Evolutionary conservation across 2,797 vertebrate genomes (phyloP).

Genomic region (Hirundo rustica): DNA sequence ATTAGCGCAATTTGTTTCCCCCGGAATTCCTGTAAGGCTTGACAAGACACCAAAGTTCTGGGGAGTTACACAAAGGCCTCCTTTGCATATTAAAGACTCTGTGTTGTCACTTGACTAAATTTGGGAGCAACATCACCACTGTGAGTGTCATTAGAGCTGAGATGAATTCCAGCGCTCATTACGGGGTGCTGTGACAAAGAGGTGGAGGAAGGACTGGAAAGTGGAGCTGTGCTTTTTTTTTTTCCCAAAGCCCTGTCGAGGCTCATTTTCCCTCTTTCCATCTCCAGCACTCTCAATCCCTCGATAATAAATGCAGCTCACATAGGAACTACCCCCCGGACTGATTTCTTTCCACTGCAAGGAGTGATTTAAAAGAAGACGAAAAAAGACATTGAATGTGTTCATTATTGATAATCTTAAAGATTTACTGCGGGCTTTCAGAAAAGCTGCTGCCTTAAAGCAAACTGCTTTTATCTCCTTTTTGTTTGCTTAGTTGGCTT

Average conservation of each 20-base stretch:
- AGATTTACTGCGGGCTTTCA: slow-evolving; percentile 58
- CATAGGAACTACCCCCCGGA: slow-evolving; percentile 51
- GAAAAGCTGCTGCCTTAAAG: slow-evolving; percentile 63
- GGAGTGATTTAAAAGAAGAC: slow-evolving; percentile 56
- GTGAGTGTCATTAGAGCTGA: slow-evolving; percentile 35
- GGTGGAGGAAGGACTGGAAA: neutral
- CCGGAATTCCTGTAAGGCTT: neutral
- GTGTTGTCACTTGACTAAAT: slow-evolving; percentile 52
- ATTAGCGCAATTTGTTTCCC: slow-evolving; percentile 39
- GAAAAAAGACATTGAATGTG: slow-evolving; percentile 49
- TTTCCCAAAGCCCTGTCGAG: neutral
- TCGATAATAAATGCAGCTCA: slow-evolving; percentile 59
- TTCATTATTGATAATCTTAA: slow-evolving; percentile 68
- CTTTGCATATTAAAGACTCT: slow-evolving; percentile 59
- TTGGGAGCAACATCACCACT: slow-evolving; percentile 37
- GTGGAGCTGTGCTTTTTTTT: neutral
- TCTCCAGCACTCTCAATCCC: slow-evolving; percentile 37
- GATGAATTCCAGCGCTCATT: slow-evolving; percentile 38
- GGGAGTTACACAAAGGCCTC: slow-evolving; percentile 35
- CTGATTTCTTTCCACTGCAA: slow-evolving; percentile 44
- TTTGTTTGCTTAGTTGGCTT: slow-evolving; percentile 67
- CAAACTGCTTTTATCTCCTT: slow-evolving; percentile 60
- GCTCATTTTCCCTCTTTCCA: slow-evolving; percentile 37
- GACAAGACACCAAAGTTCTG: slow-evolving; percentile 55
- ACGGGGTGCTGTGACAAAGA: slow-evolving; percentile 28